Evolutionary conservation across 2,888 invertebrate species (phyloP).

Genomic region (Pseudoips prasinana): DNA sequence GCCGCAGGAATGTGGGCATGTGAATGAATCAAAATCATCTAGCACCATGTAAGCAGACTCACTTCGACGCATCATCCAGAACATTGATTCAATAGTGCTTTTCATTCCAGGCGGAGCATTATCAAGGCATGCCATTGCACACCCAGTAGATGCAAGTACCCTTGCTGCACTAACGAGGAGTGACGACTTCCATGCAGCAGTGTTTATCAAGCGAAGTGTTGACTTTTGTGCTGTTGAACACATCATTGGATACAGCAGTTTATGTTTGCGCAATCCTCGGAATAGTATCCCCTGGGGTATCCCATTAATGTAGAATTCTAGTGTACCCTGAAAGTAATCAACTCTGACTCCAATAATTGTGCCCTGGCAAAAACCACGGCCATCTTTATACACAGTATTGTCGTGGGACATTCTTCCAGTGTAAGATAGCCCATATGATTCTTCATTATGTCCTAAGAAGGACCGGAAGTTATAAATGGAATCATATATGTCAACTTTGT

Average conservation of each 20-base stretch:
- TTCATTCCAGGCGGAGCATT: neutral
- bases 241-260: conserved; percentile 15
- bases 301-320: conserved; percentile 21
- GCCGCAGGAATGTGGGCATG: neutral
- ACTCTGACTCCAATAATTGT: conserved; percentile 23
- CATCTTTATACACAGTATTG: conserved; percentile 5
- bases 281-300: conserved; percentile 12
- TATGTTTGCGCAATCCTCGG: conserved; percentile 6
- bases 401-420: conserved; percentile 17
- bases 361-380: conserved; percentile 17
- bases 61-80: neutral
- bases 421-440: conserved; percentile 22
- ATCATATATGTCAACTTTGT: neutral
- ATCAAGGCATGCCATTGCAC: neutral
- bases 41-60: neutral
- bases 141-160: conserved; percentile 9
- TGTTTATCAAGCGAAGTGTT: conserved; percentile 14
- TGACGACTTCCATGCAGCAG: conserved; percentile 15
- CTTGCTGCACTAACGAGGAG: conserved; percentile 14
- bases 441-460: conserved; percentile 7
- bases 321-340: conserved; percentile 19
- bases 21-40: neutral
- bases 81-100: neutral
- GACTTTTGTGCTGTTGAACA: conserved; percentile 16
- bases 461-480: conserved; percentile 3